A percentile compares a stretch with the other conserved stretches of the same genome.
These are phyloP conservation scores for Crotalus adamanteus DNA, from an alignment of 2,797 vertebrate species.

Conservation along the genomic window DNA sequence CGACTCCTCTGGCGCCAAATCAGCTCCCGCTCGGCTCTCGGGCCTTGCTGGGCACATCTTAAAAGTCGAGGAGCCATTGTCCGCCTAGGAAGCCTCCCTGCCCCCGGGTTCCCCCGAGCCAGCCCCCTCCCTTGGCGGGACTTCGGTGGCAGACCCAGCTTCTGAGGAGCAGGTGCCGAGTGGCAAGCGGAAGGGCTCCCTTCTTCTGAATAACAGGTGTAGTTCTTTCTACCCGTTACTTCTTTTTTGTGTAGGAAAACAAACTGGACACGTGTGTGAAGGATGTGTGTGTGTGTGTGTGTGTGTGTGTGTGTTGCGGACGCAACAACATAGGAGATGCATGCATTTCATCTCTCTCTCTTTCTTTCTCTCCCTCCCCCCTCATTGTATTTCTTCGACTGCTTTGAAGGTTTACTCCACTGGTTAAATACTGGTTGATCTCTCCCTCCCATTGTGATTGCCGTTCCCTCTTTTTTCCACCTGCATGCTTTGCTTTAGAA, in stretches of 20 bases:
- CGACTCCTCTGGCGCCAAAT: neutral
- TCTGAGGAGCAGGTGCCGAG: neutral
- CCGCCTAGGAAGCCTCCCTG: neutral
- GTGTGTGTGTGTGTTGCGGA: neutral
- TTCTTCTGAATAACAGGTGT: neutral
- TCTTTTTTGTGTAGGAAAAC: neutral
- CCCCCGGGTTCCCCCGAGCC: no score
- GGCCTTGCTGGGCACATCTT: neutral
- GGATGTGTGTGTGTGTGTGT: neutral
- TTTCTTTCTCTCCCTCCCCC: neutral
- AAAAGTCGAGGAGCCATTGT: neutral
- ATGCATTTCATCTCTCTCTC: neutral
- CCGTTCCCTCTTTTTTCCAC: no score
- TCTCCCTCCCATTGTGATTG: neutral
- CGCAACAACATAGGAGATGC: neutral
- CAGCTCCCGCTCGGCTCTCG: neutral
- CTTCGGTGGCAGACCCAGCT: neutral
- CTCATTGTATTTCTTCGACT: neutral
- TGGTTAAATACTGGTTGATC: neutral
- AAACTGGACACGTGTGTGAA: constrained; percentile 22
- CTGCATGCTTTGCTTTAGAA: neutral
- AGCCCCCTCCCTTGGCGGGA: neutral
- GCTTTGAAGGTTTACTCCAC: neutral
- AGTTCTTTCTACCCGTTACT: neutral
- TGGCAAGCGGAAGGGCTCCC: no score